Base-by-base conservation (phyloP, 1,140 invertebrate genomes). In the Drosophila oshimai region DNA sequence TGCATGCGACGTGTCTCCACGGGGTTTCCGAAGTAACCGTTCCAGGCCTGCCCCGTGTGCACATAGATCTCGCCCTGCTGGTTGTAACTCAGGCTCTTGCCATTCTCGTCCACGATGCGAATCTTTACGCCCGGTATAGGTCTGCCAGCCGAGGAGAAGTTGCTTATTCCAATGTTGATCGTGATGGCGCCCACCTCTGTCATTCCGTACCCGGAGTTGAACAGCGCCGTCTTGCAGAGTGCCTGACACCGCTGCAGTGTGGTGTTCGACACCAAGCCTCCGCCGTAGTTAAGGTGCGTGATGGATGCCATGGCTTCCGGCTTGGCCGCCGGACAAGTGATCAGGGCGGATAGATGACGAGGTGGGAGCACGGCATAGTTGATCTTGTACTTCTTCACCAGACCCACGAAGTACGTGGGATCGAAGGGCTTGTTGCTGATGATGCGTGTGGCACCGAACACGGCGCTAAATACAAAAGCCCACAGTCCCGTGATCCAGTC, bases 1-100 rank as follows among this genome's bases (percentile, higher is more conserved):
- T 93, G 93, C 13, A 91, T 87, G 13, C 92, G 91, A 0, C 90
- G 92, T 0, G 94, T 95, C 9, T 93, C 94, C 54, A 94, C 90
- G 0, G 92, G 91, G 81, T 93, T 92, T 1, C 91, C 91, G 22
- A 92, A 92, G 61, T 93, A 93, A 1, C 90, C 87, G n/a, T 86
- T 64, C 89, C 92, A 91, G 9, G 83, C 73, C 31, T 80, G 51
- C 0, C 75, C 64, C 3, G 80, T 71, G 67, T 91, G 87, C 3
- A 92, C 33, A 39, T 70, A 90, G 9, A 93, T 71, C 78, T 93
- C 91, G 6, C 92, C 92, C 4, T 69, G 60, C 60, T 91, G 31
- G 46, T 90, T 90, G 12, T 83, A 55, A 1, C 76, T 70, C 15
- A 80, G 81, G 3, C 34, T 74, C 20, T 74, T 74, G 28, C 86